These are phyloP conservation scores for Bombus confusus DNA, from an alignment of 1,140 invertebrate species.

Conservation along the genomic window DNA sequence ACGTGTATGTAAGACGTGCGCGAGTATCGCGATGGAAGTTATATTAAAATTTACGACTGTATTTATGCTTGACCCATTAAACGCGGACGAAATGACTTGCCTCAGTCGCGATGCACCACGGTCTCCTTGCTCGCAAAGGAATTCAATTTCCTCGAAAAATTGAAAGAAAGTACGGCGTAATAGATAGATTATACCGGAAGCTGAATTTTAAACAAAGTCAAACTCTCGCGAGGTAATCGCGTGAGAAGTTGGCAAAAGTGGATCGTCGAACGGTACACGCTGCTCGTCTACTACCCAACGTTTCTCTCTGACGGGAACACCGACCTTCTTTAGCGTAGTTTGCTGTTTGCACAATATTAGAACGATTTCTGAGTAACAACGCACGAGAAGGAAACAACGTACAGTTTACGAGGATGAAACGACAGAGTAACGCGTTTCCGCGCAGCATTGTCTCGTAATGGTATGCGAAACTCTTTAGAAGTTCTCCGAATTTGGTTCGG, in stretches of 20 bases:
- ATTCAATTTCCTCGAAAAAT: slow-evolving; percentile 6
- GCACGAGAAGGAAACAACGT: not conserved
- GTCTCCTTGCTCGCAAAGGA: not conserved
- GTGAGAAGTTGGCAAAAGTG: not conserved
- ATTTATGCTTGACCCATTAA: not conserved
- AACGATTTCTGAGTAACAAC: not conserved
- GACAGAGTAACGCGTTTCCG: not conserved
- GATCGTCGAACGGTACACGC: not conserved
- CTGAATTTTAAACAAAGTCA: slow-evolving; percentile 43
- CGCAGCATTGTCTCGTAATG: slow-evolving; percentile 29
- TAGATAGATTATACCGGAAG: slow-evolving; percentile 12
- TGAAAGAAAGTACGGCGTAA: slow-evolving; percentile 10
- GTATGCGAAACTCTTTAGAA: slow-evolving; percentile 4
- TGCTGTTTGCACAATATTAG: slow-evolving; percentile 21
- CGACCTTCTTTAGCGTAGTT: not conserved
- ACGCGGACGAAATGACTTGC: not conserved
- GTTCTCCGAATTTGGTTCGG: slow-evolving; percentile 21
- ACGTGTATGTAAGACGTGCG: not conserved
- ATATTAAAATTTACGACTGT: not conserved
- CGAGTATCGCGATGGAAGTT: not conserved
- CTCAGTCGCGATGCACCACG: not conserved
- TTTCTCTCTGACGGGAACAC: not conserved
- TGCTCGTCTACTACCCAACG: not conserved
- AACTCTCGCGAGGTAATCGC: not conserved
- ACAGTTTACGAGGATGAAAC: too few relatives aligned